Base-by-base conservation (phyloP, 2,797 vertebrate genomes). In the Fratercula arctica region DNA sequence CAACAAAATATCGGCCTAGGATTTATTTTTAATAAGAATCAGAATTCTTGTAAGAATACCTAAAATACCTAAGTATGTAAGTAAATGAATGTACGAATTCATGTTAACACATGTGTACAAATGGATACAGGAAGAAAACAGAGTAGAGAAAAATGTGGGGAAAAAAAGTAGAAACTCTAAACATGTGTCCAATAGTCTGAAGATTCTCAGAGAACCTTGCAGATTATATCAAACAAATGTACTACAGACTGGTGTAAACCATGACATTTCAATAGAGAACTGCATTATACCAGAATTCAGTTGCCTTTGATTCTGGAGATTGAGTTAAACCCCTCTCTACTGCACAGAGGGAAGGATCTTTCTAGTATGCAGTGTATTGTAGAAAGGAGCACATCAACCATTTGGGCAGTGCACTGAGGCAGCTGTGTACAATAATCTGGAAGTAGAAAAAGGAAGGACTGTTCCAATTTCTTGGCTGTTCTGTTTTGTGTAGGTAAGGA, bases 11-110 rank as follows among this genome's bases (percentile, higher is more conserved):
- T 67, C 66, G 54, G 60, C 20, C 20, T 92, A 85, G n/a, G 67
- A 81, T 87, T 94, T 89, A 68, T 66, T 94, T 91, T 92, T 72
- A 84, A 93, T 54, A 92, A 97, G 94, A 76, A 53, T 0, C 37
- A 85, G 29, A 39, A 18, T 87, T 86, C 53, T 90, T 88, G 43
- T n/a, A 85, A 93, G 37, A 96, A 91, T 68, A 80, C 24, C 28
- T 94, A 78, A 87, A 87, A 57, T 28, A 64, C 16, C 3, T 43
- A 39, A 46, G 7, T 57, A 29, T 37, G 35, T 9, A 66, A 39
- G 35, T 54, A 59, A 45, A 6, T 78, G 10, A 33, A 45, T 37
- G 11, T 24, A 51, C 4, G 24, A 59, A 61, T 85, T 72, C 4
- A 16, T 81, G 41, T 31, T 11, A 53, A 28, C 64, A 29, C 6